These are phyloP conservation scores for Netta rufina DNA, from an alignment of 2,797 vertebrate species.

Conservation along the genomic window DNA sequence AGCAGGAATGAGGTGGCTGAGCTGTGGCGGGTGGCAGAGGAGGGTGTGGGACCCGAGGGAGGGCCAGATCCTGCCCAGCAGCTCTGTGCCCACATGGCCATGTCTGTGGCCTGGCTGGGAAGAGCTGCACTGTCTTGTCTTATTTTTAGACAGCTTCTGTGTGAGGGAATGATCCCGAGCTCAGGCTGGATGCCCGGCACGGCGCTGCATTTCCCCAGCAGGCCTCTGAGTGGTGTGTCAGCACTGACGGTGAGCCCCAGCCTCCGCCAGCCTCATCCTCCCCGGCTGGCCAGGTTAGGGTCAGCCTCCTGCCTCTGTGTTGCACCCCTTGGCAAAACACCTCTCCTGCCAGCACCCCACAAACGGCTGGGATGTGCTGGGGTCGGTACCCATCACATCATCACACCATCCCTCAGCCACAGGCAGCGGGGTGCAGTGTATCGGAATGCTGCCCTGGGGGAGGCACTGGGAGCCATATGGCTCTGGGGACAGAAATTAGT, in stretches of 20 bases:
- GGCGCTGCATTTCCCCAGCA: conserved; percentile 73
- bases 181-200: background rate
- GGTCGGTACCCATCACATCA: background rate
- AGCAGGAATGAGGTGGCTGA: rapidly evolving
- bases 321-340: background rate
- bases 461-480: background rate
- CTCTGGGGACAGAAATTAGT: background rate
- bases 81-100: rapidly evolving
- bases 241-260: conserved; percentile 45
- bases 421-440: background rate
- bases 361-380: background rate
- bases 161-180: rapidly evolving
- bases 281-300: too few species aligned
- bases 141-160: rapidly evolving
- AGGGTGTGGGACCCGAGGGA: background rate
- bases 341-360: background rate
- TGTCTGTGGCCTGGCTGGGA: rapidly evolving
- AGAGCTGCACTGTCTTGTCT: background rate
- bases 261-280: background rate
- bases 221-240: conserved; percentile 79
- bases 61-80: background rate
- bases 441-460: background rate
- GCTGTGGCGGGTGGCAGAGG: rapidly evolving
- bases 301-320: background rate
- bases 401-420: too few species aligned